Percentiles rank a stretch among this genome's conserved stretches.
Conservation (phyloP, 2,888 invertebrate species). For the Drosophila glabriapex region DNA sequence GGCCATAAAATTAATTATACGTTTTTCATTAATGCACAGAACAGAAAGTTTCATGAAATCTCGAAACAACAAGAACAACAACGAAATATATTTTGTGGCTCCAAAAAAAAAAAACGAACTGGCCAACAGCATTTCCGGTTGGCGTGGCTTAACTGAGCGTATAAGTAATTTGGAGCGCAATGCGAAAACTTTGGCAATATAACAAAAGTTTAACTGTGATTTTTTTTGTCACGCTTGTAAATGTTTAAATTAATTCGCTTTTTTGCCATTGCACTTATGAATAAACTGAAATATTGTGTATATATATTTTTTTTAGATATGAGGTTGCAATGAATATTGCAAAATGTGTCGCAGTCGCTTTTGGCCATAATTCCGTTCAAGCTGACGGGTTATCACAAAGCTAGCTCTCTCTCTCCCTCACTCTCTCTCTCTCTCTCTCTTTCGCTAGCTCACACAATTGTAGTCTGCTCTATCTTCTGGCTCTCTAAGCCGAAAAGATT, state of each 20-base stretch:
- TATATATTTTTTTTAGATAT: conserved; percentile 32
- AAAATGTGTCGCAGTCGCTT: conserved; percentile 36
- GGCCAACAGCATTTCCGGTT: conserved; percentile 1
- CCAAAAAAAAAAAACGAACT: conserved; percentile 2
- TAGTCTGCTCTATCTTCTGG: not conserved
- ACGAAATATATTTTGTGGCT: conserved; percentile 12
- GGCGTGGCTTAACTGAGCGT: conserved; percentile 46
- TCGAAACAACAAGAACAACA: conserved; percentile 13
- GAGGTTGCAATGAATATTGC: conserved; percentile 34
- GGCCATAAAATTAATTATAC: conserved; percentile 57
- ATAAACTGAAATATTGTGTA: conserved; percentile 1
- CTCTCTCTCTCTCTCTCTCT: conserved; percentile 2
- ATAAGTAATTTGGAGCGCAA: conserved; percentile 69
- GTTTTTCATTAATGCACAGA: conserved; percentile 57
- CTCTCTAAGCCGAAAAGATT: conserved; percentile 74
- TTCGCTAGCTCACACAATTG: not conserved
- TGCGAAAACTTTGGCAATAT: conserved; percentile 81
- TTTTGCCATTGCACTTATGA: conserved; percentile 16
- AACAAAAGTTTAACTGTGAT: conserved; percentile 71
- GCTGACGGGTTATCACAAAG: conserved; percentile 48
- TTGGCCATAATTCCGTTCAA: conserved; percentile 45
- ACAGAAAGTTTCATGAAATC: conserved; percentile 35
- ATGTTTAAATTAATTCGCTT: conserved; percentile 45
- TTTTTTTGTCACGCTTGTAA: conserved; percentile 75
- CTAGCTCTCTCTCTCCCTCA: conserved; percentile 7